A percentile compares a stretch with the other conserved stretches of the same genome.
phyloP scores from a whole-genome alignment of 1,140 invertebrate species.

The Hormaphis cornu region DNA sequence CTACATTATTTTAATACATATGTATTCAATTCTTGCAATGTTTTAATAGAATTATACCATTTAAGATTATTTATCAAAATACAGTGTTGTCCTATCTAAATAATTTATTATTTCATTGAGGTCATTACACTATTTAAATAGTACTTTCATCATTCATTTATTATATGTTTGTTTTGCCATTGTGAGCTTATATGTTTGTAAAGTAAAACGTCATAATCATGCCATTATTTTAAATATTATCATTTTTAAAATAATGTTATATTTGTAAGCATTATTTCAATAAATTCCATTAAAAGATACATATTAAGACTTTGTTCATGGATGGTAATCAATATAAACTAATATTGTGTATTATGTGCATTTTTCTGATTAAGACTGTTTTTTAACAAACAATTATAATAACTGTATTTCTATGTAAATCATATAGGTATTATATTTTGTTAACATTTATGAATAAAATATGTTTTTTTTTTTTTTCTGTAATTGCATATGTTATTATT shows the following conservation, averaged over 20 bases:
- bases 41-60: slow-evolving; percentile 9
- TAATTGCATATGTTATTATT: slow-evolving; percentile 14
- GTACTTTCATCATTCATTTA: neutral
- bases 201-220: slow-evolving; percentile 12
- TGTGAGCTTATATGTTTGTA: slow-evolving; percentile 7
- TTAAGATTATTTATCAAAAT: slow-evolving; percentile 19
- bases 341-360: neutral
- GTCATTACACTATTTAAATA: neutral
- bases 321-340: neutral
- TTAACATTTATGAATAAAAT: neutral
- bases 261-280: neutral
- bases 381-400: neutral
- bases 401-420: neutral
- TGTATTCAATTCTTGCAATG: neutral
- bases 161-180: neutral
- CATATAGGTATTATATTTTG: slow-evolving; percentile 9
- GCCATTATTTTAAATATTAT: neutral
- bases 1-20: slow-evolving; percentile 2
- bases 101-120: neutral
- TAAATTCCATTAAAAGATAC: slow-evolving; percentile 4
- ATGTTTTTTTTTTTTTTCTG: neutral
- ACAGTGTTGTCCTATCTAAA: neutral
- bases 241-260: slow-evolving; percentile 1
- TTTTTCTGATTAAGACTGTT: neutral
- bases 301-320: slow-evolving; percentile 2